Conservation (phyloP, 2,888 invertebrate genomes). For the Amaurobius ferox region DNA sequence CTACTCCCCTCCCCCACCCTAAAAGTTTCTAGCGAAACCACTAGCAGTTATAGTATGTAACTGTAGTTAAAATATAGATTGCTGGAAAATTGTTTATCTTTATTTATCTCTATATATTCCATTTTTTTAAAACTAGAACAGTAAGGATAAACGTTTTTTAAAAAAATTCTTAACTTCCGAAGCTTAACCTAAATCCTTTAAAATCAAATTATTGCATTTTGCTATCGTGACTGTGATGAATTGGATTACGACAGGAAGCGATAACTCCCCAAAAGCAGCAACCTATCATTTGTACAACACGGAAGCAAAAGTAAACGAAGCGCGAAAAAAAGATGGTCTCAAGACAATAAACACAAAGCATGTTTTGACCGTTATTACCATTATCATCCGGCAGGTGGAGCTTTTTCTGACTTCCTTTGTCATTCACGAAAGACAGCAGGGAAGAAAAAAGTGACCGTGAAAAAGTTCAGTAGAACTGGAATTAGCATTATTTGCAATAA, state of each 20-base stretch:
- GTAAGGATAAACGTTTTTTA: too few species aligned
- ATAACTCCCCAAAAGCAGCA: slow-evolving; percentile 22
- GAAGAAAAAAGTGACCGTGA: slow-evolving; percentile 53
- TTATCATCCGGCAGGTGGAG: slow-evolving; percentile 42
- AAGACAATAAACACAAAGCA: slow-evolving; percentile 45
- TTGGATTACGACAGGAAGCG: not conserved
- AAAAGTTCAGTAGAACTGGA: slow-evolving; percentile 21
- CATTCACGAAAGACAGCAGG: slow-evolving; percentile 11
- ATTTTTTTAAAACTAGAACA: too few species aligned
- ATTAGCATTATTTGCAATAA: slow-evolving; percentile 10
- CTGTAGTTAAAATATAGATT: too few species aligned
- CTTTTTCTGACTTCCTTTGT: slow-evolving; percentile 30
- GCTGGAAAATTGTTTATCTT: too few species aligned
- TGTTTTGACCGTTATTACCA: slow-evolving; percentile 35
- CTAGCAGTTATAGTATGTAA: too few species aligned
- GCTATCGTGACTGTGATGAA: not conserved
- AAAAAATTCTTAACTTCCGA: too few species aligned
- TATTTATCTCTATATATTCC: too few species aligned
- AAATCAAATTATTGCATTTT: not conserved
- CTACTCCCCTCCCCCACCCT: too few species aligned
- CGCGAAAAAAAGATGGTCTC: slow-evolving; percentile 14
- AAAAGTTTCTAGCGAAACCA: too few species aligned
- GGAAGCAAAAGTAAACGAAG: slow-evolving; percentile 24
- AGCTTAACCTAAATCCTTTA: not conserved
- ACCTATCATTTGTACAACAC: slow-evolving; percentile 2